Evolutionary conservation across 2,113 vertebrate species (phyloP).

Genomic region (Pollachius pollachius): DNA sequence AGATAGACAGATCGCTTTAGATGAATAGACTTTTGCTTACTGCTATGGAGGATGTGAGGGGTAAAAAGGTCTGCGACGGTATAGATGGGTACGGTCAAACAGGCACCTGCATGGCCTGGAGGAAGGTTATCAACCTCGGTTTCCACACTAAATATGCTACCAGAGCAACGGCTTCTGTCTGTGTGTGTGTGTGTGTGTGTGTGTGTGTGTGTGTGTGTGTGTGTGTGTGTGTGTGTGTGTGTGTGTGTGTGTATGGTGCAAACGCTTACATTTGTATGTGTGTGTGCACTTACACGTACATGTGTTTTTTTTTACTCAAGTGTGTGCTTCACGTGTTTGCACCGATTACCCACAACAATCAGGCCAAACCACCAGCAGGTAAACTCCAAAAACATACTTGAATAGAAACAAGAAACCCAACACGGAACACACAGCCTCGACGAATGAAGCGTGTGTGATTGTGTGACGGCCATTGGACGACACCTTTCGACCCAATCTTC

Average conservation of each 20-base stretch:
- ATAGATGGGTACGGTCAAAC: background rate
- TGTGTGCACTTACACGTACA: background rate
- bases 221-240: background rate
- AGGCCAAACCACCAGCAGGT: background rate
- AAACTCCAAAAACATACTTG: background rate
- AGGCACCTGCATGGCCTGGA: slow-evolving; percentile 22
- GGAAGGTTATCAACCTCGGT: slow-evolving; percentile 41
- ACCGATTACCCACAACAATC: slow-evolving; percentile 24
- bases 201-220: background rate
- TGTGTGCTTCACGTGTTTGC: slow-evolving; percentile 49
- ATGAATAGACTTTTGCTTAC: slow-evolving; percentile 20
- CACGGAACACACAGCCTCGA: too few relatives aligned
- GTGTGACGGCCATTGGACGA: too few relatives aligned
- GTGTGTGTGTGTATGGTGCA: background rate
- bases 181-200: slow-evolving; percentile 13
- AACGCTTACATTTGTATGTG: background rate
- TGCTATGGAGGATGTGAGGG: background rate
- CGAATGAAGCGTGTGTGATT: too few relatives aligned
- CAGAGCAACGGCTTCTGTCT: slow-evolving; percentile 18
- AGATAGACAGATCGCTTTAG: background rate
- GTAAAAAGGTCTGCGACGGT: background rate
- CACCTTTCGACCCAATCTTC: too few relatives aligned
- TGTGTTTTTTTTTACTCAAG: slow-evolving; percentile 7
- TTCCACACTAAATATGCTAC: slow-evolving; percentile 26
- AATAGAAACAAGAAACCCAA: too few relatives aligned